Conservation (phyloP, 92 coral and sea anemone genomes). For the Actinernus sp. region DNA sequence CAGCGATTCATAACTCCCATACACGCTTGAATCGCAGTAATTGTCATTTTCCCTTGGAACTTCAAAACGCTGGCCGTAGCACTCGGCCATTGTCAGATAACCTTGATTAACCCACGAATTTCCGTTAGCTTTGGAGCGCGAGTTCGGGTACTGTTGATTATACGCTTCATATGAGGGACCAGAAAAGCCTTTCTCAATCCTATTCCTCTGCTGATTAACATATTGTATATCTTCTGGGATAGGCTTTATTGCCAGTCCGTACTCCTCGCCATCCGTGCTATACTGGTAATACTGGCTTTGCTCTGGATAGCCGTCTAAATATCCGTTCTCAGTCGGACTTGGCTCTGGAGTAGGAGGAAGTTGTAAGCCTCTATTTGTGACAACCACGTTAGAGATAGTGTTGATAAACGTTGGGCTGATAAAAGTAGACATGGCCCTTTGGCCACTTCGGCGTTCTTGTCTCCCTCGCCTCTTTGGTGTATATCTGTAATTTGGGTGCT, state of each 20-base stretch:
- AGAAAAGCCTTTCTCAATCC: background rate
- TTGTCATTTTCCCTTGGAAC: background rate
- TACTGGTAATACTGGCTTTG: constrained; percentile 36
- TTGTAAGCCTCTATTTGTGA: constrained; percentile 57
- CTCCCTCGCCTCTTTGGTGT: constrained; percentile 86
- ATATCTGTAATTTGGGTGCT: constrained; percentile 96
- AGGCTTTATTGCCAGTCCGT: constrained; percentile 22
- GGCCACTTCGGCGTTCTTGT: constrained; percentile 75
- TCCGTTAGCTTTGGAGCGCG: background rate
- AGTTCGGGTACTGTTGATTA: background rate
- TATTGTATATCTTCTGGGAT: constrained; percentile 3
- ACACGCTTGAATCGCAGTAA: too few species aligned
- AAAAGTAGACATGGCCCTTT: constrained; percentile 61
- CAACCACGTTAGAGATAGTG: constrained; percentile 58
- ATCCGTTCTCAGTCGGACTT: constrained; percentile 46
- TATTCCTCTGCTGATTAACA: constrained; percentile 12
- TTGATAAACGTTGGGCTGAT: constrained; percentile 69
- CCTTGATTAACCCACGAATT: background rate
- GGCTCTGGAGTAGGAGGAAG: constrained; percentile 81
- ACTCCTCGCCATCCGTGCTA: constrained; percentile 23
- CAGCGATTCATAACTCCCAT: background rate
- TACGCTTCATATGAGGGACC: background rate
- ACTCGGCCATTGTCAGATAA: background rate
- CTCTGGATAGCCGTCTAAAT: constrained; percentile 30
- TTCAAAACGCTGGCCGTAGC: background rate